These are phyloP conservation scores for Prunella himalayana DNA, from an alignment of 2,113 vertebrate species.

Conservation along the genomic window DNA sequence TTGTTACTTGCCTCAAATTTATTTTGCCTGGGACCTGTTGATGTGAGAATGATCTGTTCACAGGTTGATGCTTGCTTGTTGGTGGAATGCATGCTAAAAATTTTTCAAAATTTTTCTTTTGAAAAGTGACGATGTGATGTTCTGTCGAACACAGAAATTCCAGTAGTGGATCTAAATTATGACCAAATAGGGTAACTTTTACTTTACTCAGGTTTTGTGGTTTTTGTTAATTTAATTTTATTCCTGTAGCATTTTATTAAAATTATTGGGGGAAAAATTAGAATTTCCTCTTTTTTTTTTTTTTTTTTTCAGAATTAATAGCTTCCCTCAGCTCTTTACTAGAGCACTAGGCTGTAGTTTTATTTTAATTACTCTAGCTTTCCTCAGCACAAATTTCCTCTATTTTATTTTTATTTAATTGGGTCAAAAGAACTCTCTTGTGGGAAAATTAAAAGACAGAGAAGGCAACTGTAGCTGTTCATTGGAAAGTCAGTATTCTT, in stretches of 20 bases:
- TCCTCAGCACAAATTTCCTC: background rate
- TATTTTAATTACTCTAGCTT: background rate
- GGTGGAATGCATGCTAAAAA: background rate
- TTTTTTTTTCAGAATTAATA: background rate
- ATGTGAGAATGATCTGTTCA: background rate
- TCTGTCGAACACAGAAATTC: background rate
- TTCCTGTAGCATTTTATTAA: background rate
- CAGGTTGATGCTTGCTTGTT: background rate
- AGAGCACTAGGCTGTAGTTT: background rate
- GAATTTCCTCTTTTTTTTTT: background rate
- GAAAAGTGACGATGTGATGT: background rate
- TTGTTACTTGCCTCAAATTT: background rate
- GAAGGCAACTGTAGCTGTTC: background rate
- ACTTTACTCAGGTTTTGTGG: background rate
- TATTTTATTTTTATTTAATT: constrained; percentile 25
- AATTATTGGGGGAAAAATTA: background rate
- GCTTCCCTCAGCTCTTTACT: background rate
- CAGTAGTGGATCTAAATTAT: background rate
- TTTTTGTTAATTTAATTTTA: background rate
- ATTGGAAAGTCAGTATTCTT: background rate
- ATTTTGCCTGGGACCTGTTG: background rate
- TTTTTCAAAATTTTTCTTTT: background rate
- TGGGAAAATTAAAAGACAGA: background rate
- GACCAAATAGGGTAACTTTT: background rate
- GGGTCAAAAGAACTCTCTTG: background rate